Percentiles rank a stretch among this genome's conserved stretches.
These are phyloP conservation scores for Tachysurus fulvidraco DNA, from an alignment of 2,113 vertebrate species.

Conservation along the genomic window DNA sequence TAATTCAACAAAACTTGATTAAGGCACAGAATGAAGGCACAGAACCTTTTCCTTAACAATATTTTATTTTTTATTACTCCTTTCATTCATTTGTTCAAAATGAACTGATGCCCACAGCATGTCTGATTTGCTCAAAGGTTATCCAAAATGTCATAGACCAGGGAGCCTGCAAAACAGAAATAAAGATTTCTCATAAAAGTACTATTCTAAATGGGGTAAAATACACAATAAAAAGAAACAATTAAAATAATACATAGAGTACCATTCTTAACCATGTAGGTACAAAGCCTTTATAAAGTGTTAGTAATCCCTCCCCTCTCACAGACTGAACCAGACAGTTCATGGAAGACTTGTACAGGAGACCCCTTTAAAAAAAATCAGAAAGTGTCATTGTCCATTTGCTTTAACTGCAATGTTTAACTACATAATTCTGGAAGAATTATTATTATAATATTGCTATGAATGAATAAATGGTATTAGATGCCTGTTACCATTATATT, in stretches of 20 bases:
- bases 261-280: conserved; percentile 88
- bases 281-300: conserved; percentile 85
- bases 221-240: background rate
- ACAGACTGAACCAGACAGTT: conserved; percentile 81
- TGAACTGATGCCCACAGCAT: conserved; percentile 74
- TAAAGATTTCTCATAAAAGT: background rate
- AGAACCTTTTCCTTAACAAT: background rate
- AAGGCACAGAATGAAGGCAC: background rate
- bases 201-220: background rate
- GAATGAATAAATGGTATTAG: background rate
- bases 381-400: background rate
- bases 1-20: background rate
- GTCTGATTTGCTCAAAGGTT: conserved; percentile 83
- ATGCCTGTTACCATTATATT: background rate
- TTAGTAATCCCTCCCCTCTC: conserved; percentile 77
- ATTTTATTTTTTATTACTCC: background rate
- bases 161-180: conserved; percentile 75
- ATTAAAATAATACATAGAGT: conserved; percentile 38
- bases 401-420: background rate
- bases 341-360: conserved; percentile 80
- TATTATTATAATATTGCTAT: background rate
- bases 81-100: conserved; percentile 67
- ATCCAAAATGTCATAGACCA: conserved; percentile 89
- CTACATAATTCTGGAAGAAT: background rate
- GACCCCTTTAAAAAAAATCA: conserved; percentile 69